phyloP scores from a whole-genome alignment of 2,797 vertebrate species.

The Oreochromis mossambicus region DNA sequence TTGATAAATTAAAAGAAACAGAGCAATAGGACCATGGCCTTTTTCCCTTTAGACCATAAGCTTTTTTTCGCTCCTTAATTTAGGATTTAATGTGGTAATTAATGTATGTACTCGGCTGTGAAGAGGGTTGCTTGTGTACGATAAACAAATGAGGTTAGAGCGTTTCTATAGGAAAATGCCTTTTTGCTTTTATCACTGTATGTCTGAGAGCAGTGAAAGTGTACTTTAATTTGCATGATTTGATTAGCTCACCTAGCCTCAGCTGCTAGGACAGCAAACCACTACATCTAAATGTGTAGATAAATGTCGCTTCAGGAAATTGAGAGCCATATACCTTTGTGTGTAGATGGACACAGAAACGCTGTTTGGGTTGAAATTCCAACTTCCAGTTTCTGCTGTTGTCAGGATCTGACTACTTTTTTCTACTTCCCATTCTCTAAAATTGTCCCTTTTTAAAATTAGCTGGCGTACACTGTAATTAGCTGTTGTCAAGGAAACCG shows the following conservation, averaged over 20 bases:
- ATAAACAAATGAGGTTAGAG: background rate
- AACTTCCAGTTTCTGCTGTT: background rate
- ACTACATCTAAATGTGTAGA: slow-evolving; percentile 4
- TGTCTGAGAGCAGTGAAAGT: background rate
- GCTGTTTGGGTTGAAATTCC: background rate
- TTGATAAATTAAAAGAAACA: background rate
- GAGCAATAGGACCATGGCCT: background rate
- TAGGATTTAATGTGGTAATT: background rate
- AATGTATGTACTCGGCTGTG: background rate
- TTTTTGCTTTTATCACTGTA: background rate
- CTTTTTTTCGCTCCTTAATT: background rate
- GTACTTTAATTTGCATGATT: background rate
- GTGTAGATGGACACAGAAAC: background rate
- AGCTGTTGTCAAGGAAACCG: slow-evolving; percentile 26
- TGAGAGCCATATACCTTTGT: background rate
- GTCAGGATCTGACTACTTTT: background rate
- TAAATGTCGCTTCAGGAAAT: background rate
- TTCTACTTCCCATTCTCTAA: background rate
- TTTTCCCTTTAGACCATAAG: background rate
- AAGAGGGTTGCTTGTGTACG: background rate
- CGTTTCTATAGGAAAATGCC: background rate
- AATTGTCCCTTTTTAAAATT: background rate
- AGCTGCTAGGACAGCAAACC: background rate
- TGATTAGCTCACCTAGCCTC: background rate
- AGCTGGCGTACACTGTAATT: background rate